Percentiles rank a stretch among this genome's conserved stretches.
phyloP scores from a whole-genome alignment of 2,888 invertebrate species.

The Mythimna pallens region DNA sequence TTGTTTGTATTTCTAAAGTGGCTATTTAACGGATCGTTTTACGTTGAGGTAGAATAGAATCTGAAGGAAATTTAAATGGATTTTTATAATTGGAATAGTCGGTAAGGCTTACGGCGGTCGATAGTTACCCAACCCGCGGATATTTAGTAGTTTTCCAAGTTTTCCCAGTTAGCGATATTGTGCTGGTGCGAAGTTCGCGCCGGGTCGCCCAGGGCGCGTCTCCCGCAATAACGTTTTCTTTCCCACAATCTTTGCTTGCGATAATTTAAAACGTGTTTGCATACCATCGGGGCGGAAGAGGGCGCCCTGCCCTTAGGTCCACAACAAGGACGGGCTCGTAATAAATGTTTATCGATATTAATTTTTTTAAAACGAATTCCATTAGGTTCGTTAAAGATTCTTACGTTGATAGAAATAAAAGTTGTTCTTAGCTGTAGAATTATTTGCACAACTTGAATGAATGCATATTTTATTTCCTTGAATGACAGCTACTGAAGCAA shows the following conservation, averaged over 20 bases:
- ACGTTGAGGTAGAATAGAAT: constrained; percentile 26
- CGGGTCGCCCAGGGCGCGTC: constrained; percentile 68
- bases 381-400: constrained; percentile 12
- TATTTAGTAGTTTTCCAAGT: constrained; percentile 77
- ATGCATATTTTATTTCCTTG: not conserved
- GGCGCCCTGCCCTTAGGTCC: constrained; percentile 60
- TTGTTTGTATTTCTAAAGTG: constrained; percentile 52
- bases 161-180: constrained; percentile 76
- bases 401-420: constrained; percentile 11
- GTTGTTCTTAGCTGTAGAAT: not conserved
- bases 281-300: constrained; percentile 67
- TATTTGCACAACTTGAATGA: not conserved
- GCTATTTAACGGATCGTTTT: constrained; percentile 43
- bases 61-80: constrained; percentile 47
- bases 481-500: not conserved
- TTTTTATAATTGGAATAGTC: constrained; percentile 66
- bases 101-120: constrained; percentile 50
- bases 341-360: constrained; percentile 77
- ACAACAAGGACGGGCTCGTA: constrained; percentile 42
- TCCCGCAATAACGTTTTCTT: constrained; percentile 77
- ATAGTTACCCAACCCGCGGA: constrained; percentile 72
- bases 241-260: constrained; percentile 77
- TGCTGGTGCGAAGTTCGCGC: constrained; percentile 68
- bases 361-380: constrained; percentile 62
- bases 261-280: constrained; percentile 82